Base-by-base conservation (phyloP, 2,113 vertebrate genomes). In the Proteles cristata region DNA sequence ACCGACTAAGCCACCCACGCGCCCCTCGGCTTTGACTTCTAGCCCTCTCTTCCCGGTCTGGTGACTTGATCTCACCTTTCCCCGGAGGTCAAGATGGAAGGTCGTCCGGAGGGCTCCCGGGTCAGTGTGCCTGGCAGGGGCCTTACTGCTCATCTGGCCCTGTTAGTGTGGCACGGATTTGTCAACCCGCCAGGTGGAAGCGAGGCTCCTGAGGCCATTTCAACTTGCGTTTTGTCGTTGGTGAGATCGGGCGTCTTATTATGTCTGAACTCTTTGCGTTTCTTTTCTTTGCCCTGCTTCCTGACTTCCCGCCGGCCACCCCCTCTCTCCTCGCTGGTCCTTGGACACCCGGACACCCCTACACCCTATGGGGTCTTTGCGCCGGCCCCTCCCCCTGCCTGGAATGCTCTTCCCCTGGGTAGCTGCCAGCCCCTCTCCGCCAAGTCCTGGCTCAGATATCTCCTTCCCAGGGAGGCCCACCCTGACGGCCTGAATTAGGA, bases 121-220 rank as follows among this genome's bases (percentile, higher is more conserved):
- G 31, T 53, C 5, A 0, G 39, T 19, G 1, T 16, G 31, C 63
- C 81, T 68, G 74, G 69, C 31, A 19, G 65, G 35, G 6, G 45
- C n/a, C 81, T 74, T 39, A 25, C 2, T 43, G 6, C 14, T 5
- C 1, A 0, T 33, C 14, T 16, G 35, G 15, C 19, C 23, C 7
- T 95, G 80, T 86, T 11, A 11, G 55, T 45, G n/a, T 55, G 26
- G 35, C 21, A 48, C 39, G 12, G 55, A 12, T 84, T 33, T 43
- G 65, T 65, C 61, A 79, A 3, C 66, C 39, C 17, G 26, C 17
- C 12, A 43, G 45, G 73, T n/a, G 35, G 71, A 95, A 93, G 88
- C 77, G 31, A 12, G 33, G 77, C 23, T 63, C 76, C 79, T 73
- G 19, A 1, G 12, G 2, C 66, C n/a, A 33, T 45, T 90, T 96